phyloP scores from a whole-genome alignment of 2,113 vertebrate genomes.

The Microtus pennsylvanicus region DNA sequence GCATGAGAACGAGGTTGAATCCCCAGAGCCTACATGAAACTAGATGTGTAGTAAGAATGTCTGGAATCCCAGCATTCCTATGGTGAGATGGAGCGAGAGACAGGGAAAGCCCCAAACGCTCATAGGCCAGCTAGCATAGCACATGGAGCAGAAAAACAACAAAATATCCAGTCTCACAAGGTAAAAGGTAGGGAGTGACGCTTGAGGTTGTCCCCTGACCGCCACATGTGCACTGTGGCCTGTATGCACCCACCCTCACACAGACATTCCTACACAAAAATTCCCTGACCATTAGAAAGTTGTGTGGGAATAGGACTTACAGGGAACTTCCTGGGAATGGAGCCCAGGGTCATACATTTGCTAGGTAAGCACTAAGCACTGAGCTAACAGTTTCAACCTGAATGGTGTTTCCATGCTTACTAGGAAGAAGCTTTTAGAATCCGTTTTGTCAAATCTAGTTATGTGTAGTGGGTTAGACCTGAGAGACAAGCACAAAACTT shows the following conservation, averaged over 20 bases:
- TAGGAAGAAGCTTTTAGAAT: not conserved
- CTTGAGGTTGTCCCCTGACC: not conserved
- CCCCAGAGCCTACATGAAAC: not conserved
- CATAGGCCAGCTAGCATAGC: not conserved
- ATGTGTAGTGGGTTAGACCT: not conserved
- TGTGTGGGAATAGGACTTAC: not conserved
- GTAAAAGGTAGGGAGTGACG: not conserved
- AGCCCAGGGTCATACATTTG: not conserved
- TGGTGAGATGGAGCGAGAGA: not conserved
- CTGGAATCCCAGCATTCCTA: not conserved
- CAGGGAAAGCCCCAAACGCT: not conserved
- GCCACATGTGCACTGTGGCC: not conserved
- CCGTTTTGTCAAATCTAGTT: not conserved
- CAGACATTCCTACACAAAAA: not conserved
- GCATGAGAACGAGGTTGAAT: not conserved
- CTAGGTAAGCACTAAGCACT: not conserved
- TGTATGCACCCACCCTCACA: no score
- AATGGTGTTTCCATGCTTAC: not conserved
- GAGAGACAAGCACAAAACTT: not conserved
- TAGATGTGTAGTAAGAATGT: not conserved
- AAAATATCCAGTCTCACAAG: not conserved
- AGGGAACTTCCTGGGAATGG: not conserved
- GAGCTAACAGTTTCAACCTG: not conserved
- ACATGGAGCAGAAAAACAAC: not conserved
- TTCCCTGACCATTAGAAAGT: not conserved